Conservation (phyloP, 2,113 vertebrate species). For the Campylomormyrus numenius region DNA sequence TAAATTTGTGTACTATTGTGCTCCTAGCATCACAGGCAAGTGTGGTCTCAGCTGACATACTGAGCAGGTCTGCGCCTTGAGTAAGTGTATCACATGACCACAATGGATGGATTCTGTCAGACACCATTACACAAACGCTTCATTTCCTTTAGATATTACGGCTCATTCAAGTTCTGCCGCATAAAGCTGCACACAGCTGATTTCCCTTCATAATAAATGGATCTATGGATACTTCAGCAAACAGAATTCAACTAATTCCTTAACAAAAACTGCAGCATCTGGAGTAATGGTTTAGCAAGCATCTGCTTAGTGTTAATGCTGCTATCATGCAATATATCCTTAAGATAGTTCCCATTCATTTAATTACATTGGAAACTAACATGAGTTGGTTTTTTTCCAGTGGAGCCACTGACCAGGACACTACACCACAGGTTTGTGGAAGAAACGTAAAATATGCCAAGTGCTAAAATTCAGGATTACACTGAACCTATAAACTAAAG, state of each 20-base stretch:
- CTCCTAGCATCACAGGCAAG: background rate
- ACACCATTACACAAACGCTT: conserved; percentile 55
- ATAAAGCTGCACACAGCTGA: conserved; percentile 17
- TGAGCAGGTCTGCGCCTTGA: background rate
- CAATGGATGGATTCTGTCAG: conserved; percentile 61
- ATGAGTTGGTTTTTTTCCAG: background rate
- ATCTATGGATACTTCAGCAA: conserved; percentile 34
- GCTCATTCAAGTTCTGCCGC: conserved; percentile 30
- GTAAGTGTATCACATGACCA: conserved; percentile 50
- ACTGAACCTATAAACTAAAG: background rate
- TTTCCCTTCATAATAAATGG: conserved; percentile 43
- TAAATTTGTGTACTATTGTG: background rate
- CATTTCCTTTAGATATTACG: conserved; percentile 53
- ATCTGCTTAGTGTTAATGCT: background rate
- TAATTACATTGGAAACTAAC: background rate
- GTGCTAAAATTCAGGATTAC: conserved; percentile 28
- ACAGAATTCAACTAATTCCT: conserved; percentile 35
- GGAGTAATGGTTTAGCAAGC: background rate
- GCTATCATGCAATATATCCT: background rate
- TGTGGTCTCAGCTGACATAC: background rate
- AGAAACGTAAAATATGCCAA: conserved; percentile 17
- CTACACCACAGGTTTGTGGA: background rate
- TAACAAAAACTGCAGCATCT: conserved; percentile 23
- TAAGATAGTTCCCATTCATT: background rate
- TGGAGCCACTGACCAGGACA: background rate